Evolutionary conservation across 2,888 invertebrate genomes (phyloP).

Genomic region (Mycalesis mineus): DNA sequence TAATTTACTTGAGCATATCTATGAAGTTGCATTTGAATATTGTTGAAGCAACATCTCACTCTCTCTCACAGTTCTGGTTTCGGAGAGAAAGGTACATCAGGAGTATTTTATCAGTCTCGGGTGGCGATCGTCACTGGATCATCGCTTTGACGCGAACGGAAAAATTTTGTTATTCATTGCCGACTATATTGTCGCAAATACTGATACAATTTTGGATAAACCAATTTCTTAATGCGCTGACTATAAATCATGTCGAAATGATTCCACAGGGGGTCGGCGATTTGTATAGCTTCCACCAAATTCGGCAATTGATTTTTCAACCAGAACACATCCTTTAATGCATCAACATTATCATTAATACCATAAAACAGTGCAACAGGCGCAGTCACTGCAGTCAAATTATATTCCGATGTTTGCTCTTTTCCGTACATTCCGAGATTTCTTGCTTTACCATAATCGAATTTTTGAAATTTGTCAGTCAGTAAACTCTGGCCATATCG

Average conservation of each 20-base stretch:
- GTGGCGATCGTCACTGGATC: too few relatives aligned
- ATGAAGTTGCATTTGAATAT: too few relatives aligned
- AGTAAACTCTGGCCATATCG: conserved; percentile 53
- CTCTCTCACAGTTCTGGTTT: too few relatives aligned
- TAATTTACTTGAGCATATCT: too few relatives aligned
- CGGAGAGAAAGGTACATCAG: too few relatives aligned
- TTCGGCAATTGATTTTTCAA: conserved; percentile 75
- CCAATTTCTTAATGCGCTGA: conserved; percentile 36
- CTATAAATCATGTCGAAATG: conserved; percentile 50
- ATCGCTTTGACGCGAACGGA: too few relatives aligned
- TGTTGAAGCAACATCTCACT: too few relatives aligned
- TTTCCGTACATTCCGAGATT: conserved; percentile 50
- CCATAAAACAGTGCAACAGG: conserved; percentile 56
- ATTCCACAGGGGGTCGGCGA: conserved; percentile 64
- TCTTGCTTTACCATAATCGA: conserved; percentile 46
- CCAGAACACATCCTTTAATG: conserved; percentile 76
- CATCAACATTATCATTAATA: conserved; percentile 76
- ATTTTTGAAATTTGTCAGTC: conserved; percentile 45
- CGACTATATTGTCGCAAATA: conserved; percentile 35
- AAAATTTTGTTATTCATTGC: too few relatives aligned
- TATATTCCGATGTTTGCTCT: conserved; percentile 46
- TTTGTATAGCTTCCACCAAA: conserved; percentile 72
- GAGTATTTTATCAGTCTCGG: too few relatives aligned
- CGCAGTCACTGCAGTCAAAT: conserved; percentile 43
- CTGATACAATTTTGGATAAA: conserved; percentile 39